Evolutionary conservation across 2,888 invertebrate genomes (phyloP).

Genomic region (Eurytoma californica): DNA sequence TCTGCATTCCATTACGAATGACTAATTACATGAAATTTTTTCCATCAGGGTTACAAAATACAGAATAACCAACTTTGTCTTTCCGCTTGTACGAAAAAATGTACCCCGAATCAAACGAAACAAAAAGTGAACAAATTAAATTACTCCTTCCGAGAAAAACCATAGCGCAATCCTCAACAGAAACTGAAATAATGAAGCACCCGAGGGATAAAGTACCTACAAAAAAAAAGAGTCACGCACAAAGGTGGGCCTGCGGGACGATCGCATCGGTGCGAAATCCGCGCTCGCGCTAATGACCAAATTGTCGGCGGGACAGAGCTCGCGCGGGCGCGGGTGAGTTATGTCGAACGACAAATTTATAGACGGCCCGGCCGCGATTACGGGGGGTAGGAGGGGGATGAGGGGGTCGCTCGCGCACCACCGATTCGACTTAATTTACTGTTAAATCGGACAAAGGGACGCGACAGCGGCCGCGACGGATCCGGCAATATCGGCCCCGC

Average conservation of each 20-base stretch:
- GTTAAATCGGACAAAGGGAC: conserved; percentile 55
- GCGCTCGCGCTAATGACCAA: conserved; percentile 38
- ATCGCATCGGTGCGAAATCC: background rate
- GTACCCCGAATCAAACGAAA: background rate
- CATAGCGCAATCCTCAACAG: background rate
- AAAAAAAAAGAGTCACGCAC: background rate
- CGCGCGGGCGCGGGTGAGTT: background rate
- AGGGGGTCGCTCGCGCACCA: conserved; percentile 47
- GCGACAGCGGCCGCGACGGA: background rate
- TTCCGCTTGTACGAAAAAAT: too few relatives aligned
- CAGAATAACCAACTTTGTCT: too few relatives aligned
- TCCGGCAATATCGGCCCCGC: conserved; percentile 23
- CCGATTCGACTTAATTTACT: conserved; percentile 52
- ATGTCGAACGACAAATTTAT: conserved; percentile 48
- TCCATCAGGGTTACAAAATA: too few relatives aligned
- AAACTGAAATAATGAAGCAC: background rate
- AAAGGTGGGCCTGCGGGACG: background rate
- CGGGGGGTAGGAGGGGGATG: background rate
- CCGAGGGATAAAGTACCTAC: background rate
- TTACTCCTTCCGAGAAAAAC: too few relatives aligned
- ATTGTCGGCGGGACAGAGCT: background rate
- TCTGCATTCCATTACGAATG: too few relatives aligned
- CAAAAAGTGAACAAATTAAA: background rate
- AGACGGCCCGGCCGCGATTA: conserved; percentile 60
- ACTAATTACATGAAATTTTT: too few relatives aligned